Evolutionary conservation across 92 coral and sea anemone genomes (phyloP).

Genomic region (Ricordea florida): DNA sequence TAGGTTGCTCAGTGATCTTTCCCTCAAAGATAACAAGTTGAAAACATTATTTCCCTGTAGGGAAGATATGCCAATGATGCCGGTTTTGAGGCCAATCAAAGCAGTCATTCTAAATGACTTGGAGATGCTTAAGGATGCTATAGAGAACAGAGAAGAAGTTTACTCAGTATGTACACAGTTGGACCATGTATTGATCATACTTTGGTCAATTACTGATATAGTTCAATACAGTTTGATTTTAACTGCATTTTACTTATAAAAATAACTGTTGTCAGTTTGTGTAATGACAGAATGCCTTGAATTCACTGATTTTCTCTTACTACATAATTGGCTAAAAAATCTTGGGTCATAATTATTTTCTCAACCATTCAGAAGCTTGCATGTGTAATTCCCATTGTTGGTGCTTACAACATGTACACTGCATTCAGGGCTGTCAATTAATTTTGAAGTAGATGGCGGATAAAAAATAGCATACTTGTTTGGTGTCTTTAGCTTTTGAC

Average conservation of each 20-base stretch:
- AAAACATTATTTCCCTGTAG: constrained; percentile 38
- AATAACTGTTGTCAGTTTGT: background rate
- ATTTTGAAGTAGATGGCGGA: too few relatives aligned
- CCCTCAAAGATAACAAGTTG: too few relatives aligned
- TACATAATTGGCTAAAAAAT: too few relatives aligned
- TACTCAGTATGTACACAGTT: constrained; percentile 42
- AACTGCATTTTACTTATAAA: background rate
- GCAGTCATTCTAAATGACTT: constrained; percentile 73
- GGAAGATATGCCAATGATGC: constrained; percentile 67
- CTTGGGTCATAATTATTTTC: too few relatives aligned
- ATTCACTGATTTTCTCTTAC: background rate
- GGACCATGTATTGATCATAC: background rate
- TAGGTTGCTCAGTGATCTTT: too few relatives aligned
- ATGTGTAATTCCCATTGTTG: too few relatives aligned
- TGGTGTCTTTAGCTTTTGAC: too few relatives aligned
- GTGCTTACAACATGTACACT: too few relatives aligned
- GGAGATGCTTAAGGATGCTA: constrained; percentile 64
- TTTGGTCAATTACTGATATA: background rate
- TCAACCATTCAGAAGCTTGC: too few relatives aligned
- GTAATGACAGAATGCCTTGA: too few relatives aligned
- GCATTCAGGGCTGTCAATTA: too few relatives aligned
- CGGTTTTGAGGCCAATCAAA: constrained; percentile 68
- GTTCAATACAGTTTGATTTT: background rate
- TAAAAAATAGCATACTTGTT: too few relatives aligned
- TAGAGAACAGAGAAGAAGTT: constrained; percentile 60